Evolutionary conservation across 2,888 invertebrate genomes (phyloP), one percentile per base, ranked within the genome.

Genomic region (Drosophila cyrtoloma): DNA sequence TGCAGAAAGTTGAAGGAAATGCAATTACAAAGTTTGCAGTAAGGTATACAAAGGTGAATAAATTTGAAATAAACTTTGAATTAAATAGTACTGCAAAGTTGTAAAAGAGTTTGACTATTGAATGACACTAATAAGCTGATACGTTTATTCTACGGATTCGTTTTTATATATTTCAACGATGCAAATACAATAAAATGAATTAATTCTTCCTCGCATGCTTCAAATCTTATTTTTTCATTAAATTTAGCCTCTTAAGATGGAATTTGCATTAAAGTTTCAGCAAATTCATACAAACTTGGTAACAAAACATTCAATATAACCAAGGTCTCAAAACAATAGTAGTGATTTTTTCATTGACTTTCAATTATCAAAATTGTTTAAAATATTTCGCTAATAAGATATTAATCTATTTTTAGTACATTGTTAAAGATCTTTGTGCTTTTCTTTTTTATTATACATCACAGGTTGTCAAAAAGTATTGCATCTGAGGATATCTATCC

Each of bases 21-120:
- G 16, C 60, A 60, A 52, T 60, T 51, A 35, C 16, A 5, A 60
- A 51, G 52, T 61, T 52, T 22, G 14, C n/a, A 5, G 4, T 22
- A 7, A 19, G 32, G 32, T 52, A n/a, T 52, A 30, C 14, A 57
- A 30, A 30, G n/a, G 1, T 22, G 16, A 30, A 30, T n/a, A 30
- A 30, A 16, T 5, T 32, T 39, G 1, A 6, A 39, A 22, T 39
- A 5, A 60, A 60, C 30, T 44, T 37, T n/a, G 5, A 26, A 33
- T 28, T 1, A 61, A 60, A 61, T 26, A 37, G 22, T 19, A 3
- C 56, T 28, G 10, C 6, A 32, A n/a, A 22, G 22, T 30, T 30
- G 26, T 16, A 16, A 5, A 9, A 9, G 26, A 26, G 26, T 26
- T 9, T 16, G 26, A 47, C 26, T 26, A 7, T 16, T 5, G 9